Evolutionary conservation across 92 coral and sea anemone species (phyloP).

Genomic region (Paragorgia papillata): DNA sequence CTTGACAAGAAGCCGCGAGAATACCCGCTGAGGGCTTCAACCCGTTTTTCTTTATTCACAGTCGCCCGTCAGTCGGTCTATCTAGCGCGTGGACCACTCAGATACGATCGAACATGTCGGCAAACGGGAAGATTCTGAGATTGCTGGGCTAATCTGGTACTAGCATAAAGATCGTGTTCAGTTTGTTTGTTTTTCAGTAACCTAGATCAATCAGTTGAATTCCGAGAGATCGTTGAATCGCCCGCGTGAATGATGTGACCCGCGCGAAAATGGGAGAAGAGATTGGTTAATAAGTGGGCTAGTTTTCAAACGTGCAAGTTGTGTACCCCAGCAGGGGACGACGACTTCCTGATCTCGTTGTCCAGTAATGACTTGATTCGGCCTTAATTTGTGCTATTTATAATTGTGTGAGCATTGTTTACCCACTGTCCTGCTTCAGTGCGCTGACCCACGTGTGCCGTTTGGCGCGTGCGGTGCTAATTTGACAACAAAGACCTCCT

Average conservation of each 20-base stretch:
- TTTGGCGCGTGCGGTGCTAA: conserved; percentile 6
- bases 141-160: not conserved
- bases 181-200: no score
- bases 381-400: conserved; percentile 4
- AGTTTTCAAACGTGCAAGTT: no score
- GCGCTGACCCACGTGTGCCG: not conserved
- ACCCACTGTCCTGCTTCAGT: not conserved
- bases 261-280: no score
- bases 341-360: no score
- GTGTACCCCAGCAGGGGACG: no score
- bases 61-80: not conserved
- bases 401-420: not conserved
- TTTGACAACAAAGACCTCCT: not conserved
- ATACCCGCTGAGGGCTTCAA: no score
- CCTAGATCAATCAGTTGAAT: no score
- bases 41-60: not conserved
- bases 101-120: not conserved
- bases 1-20: no score
- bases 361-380: not conserved
- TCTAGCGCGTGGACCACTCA: not conserved
- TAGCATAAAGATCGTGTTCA: not conserved
- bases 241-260: no score
- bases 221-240: no score
- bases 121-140: not conserved
- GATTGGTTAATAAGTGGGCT: no score